These are phyloP conservation scores for Lycaena phlaeas DNA, from an alignment of 2,888 invertebrate genomes.

Conservation along the genomic window DNA sequence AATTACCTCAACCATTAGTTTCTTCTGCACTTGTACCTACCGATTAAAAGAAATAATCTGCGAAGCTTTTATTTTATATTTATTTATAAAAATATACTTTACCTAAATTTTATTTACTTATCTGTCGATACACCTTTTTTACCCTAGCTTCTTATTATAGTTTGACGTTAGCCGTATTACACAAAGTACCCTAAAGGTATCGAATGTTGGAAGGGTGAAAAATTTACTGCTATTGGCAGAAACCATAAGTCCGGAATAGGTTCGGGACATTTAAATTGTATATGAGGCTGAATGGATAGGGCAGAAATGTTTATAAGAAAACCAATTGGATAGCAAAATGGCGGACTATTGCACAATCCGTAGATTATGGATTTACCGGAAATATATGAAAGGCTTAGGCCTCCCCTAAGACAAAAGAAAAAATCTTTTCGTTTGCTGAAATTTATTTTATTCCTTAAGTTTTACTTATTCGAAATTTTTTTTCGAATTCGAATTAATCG, in stretches of 20 bases:
- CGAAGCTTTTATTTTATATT: no score
- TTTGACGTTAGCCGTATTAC: constrained; percentile 1
- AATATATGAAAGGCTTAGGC: constrained; percentile 4
- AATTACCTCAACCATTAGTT: no score
- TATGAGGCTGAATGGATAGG: constrained; percentile 38
- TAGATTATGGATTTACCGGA: constrained; percentile 5
- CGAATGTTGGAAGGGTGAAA: constrained; percentile 4
- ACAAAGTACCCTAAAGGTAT: not conserved
- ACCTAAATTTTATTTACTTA: no score
- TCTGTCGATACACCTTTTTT: not conserved
- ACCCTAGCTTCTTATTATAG: not conserved
- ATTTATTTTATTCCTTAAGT: no score
- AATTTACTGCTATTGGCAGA: constrained; percentile 20
- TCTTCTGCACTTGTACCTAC: no score
- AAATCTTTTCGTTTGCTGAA: no score
- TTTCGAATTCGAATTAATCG: no score
- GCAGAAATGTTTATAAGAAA: constrained; percentile 41
- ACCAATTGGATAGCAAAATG: constrained; percentile 37
- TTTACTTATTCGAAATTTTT: no score
- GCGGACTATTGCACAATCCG: constrained; percentile 23
- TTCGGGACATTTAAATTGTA: constrained; percentile 56
- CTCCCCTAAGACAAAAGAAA: no score
- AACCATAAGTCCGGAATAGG: constrained; percentile 30
- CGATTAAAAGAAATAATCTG: no score
- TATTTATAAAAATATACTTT: no score